Conservation (phyloP, 2,113 vertebrate species). For the Carassius carassius region DNA sequence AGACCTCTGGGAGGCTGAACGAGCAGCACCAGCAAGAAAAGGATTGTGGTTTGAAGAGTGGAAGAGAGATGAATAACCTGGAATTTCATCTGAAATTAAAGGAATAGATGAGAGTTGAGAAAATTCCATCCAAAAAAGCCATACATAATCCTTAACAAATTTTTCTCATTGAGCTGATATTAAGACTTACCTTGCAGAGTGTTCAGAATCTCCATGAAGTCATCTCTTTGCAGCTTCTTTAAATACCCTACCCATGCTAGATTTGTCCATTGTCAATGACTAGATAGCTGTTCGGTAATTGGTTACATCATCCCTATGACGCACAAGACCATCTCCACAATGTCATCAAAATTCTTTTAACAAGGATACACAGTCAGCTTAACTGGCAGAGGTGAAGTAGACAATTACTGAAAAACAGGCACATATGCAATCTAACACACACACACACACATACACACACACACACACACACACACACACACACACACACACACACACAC, state of each 20-base stretch:
- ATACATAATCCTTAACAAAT: background rate
- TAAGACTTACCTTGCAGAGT: background rate
- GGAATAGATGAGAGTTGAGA: background rate
- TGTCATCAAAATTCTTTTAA: slow-evolving; percentile 66
- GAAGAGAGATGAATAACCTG: slow-evolving; percentile 45
- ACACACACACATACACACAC: too few relatives aligned
- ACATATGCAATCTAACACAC: background rate
- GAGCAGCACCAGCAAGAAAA: slow-evolving; percentile 65
- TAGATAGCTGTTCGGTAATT: slow-evolving; percentile 11
- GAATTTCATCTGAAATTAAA: slow-evolving; percentile 65
- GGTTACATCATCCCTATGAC: slow-evolving; percentile 46
- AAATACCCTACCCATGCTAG: slow-evolving; percentile 45
- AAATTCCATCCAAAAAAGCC: background rate
- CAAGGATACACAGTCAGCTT: slow-evolving; percentile 64
- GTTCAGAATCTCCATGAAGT: background rate
- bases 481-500: background rate
- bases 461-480: background rate
- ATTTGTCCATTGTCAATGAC: background rate
- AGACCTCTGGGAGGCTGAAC: slow-evolving; percentile 28
- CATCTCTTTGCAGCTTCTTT: slow-evolving; percentile 53
- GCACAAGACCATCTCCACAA: slow-evolving; percentile 2
- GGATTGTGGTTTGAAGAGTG: slow-evolving; percentile 45
- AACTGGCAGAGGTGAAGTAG: slow-evolving; percentile 45
- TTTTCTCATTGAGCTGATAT: background rate
- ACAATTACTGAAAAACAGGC: slow-evolving; percentile 60